A percentile compares a stretch with the other conserved stretches of the same genome.
phyloP scores from a whole-genome alignment of 2,888 invertebrate species.

The Stratiomys singularior region DNA sequence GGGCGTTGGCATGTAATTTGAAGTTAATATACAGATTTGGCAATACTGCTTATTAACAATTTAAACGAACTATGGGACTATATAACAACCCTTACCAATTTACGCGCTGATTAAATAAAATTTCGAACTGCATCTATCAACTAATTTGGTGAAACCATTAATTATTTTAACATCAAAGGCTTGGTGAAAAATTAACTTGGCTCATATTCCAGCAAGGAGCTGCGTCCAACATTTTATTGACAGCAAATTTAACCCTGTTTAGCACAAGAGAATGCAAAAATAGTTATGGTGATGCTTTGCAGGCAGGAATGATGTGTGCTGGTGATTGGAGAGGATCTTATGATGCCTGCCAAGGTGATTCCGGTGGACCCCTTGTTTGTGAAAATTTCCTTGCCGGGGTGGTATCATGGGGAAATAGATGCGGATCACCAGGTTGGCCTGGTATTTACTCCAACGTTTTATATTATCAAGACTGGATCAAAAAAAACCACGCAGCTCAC shows the following conservation, averaged over 20 bases:
- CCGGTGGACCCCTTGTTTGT: constrained; percentile 81
- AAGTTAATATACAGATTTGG: no score
- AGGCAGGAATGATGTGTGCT: constrained; percentile 78
- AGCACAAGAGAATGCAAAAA: constrained; percentile 44
- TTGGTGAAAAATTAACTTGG: no score
- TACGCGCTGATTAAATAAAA: no score
- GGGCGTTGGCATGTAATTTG: no score
- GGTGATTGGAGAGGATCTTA: constrained; percentile 79
- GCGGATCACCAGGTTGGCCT: constrained; percentile 77
- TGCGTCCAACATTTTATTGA: constrained; percentile 63
- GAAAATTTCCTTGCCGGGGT: constrained; percentile 76
- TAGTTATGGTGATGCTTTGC: constrained; percentile 64
- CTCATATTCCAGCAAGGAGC: constrained; percentile 63
- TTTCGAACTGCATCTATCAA: no score
- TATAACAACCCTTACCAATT: no score
- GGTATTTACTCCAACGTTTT: constrained; percentile 80
- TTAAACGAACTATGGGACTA: no score
- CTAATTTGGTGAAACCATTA: no score
- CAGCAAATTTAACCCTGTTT: constrained; percentile 52
- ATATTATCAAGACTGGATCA: constrained; percentile 52
- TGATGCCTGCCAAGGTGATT: constrained; percentile 86
- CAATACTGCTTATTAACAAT: no score
- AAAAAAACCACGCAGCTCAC: constrained; percentile 54
- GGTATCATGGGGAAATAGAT: constrained; percentile 85
- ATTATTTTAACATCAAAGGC: no score